Conservation (phyloP, 1,140 invertebrate species). For the Rhizoglyphus robini region DNA sequence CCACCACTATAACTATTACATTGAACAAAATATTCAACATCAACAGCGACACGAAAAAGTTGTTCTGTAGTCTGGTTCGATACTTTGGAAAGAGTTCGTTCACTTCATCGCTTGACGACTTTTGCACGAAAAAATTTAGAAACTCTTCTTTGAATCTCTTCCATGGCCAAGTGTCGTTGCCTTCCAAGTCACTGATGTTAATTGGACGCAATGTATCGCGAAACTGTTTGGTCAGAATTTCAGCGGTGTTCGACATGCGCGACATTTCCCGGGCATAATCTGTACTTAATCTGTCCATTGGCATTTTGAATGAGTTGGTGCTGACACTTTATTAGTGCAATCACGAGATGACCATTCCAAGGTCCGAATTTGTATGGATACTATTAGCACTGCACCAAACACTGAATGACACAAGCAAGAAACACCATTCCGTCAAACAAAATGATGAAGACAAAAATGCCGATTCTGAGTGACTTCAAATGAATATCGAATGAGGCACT, state of each 20-base stretch:
- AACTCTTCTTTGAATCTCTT: conserved; percentile 16
- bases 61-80: conserved; percentile 55
- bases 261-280: background rate
- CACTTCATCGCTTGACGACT: background rate
- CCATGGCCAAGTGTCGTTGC: background rate
- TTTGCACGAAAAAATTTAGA: background rate
- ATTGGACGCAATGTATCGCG: background rate
- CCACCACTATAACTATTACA: conserved; percentile 46
- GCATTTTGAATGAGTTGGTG: no score
- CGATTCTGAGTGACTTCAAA: no score
- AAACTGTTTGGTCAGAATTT: conserved; percentile 18
- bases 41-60: conserved; percentile 58
- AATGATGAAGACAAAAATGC: no score
- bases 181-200: background rate
- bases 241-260: conserved; percentile 17
- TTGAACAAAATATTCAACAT: conserved; percentile 50
- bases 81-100: conserved; percentile 50
- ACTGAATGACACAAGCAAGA: no score
- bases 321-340: no score
- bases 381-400: no score
- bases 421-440: no score
- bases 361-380: no score
- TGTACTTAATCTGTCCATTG: no score
- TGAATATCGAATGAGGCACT: no score
- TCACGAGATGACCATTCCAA: no score